phyloP scores from a whole-genome alignment of 2,888 invertebrate genomes.

The Hydropsyche betteni region DNA sequence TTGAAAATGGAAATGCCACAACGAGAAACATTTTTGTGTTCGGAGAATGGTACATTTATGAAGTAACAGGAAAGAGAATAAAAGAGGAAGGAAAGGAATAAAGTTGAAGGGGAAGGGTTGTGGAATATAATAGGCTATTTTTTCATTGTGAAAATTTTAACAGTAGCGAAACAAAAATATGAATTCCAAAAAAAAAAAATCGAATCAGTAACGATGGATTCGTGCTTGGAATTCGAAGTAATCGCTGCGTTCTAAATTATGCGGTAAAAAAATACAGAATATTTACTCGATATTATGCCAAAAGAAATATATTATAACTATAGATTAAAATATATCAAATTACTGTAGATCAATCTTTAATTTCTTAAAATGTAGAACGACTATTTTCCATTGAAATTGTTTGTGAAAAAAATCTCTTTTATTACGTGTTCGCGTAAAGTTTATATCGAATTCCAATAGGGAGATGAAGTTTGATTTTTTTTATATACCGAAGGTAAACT shows the following conservation, averaged over 20 bases:
- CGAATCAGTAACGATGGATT: slow-evolving; percentile 1
- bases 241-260: neutral
- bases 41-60: slow-evolving; percentile 23
- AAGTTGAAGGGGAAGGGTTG: slow-evolving; percentile 20
- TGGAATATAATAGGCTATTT: slow-evolving; percentile 21
- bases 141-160: slow-evolving; percentile 12
- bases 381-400: neutral
- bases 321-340: too few species aligned
- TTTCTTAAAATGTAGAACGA: neutral
- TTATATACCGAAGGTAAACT: slow-evolving; percentile 20
- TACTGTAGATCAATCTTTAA: too few species aligned
- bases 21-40: slow-evolving; percentile 14
- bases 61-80: slow-evolving; percentile 29
- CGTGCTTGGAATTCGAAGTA: neutral
- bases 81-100: slow-evolving; percentile 26
- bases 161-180: slow-evolving; percentile 4
- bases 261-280: neutral
- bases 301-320: neutral
- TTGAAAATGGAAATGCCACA: slow-evolving; percentile 24
- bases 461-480: slow-evolving; percentile 32
- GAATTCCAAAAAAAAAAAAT: slow-evolving; percentile 7
- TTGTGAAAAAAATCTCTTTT: slow-evolving; percentile 5
- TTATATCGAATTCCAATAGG: slow-evolving; percentile 25
- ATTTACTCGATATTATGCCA: neutral
- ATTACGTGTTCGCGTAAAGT: slow-evolving; percentile 22